Evolutionary conservation across 2,888 invertebrate genomes (phyloP).

Genomic region (Nymphalis c-album): DNA sequence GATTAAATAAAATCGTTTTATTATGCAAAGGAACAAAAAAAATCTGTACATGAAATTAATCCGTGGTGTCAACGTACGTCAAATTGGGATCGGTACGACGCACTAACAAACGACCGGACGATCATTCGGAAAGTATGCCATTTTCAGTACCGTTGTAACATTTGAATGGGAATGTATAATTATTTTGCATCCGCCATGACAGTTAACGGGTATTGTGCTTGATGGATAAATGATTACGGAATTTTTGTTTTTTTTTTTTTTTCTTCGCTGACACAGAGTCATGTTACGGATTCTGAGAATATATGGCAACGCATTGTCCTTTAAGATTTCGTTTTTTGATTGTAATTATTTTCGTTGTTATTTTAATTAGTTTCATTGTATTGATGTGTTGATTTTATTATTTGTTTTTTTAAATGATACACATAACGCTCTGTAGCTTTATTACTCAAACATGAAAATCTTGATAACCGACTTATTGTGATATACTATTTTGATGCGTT

Average conservation of each 20-base stretch:
- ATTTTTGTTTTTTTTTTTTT: conserved; percentile 49
- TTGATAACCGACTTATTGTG: no score
- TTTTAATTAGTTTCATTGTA: conserved; percentile 1
- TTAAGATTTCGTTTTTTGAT: conserved; percentile 12
- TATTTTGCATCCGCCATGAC: conserved; percentile 70
- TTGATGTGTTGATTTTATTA: neutral
- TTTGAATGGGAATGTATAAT: conserved; percentile 69
- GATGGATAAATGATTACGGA: conserved; percentile 73
- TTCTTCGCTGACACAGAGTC: conserved; percentile 20
- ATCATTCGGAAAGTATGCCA: conserved; percentile 45
- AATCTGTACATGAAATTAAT: conserved; percentile 30
- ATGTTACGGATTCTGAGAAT: conserved; percentile 25
- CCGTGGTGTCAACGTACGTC: conserved; percentile 26
- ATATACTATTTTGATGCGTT: no score
- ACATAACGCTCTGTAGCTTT: no score
- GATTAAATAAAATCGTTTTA: neutral
- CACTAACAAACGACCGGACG: conserved; percentile 38
- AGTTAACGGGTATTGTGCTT: conserved; percentile 70
- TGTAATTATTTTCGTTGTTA: neutral
- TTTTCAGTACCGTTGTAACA: conserved; percentile 55
- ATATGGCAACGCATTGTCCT: conserved; percentile 1
- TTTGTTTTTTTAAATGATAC: neutral
- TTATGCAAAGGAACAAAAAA: conserved; percentile 2
- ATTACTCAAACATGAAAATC: no score
- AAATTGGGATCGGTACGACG: conserved; percentile 37